Evolutionary conservation across 2,888 invertebrate species (phyloP).

Genomic region (Resseliella maxima): DNA sequence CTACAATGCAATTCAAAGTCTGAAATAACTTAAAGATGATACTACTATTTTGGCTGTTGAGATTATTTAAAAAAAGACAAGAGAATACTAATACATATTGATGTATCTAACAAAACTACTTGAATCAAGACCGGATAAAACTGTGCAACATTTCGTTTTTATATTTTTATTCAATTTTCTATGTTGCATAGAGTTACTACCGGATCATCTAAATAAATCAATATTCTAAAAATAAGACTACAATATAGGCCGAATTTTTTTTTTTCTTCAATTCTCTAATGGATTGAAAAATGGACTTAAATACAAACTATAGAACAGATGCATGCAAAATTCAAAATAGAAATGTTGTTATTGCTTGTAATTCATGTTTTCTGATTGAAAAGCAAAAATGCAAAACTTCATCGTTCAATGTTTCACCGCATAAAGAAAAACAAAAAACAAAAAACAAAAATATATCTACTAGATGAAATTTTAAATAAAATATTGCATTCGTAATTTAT

Average conservation of each 20-base stretch:
- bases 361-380: not conserved
- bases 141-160: not conserved
- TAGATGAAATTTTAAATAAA: too few relatives aligned
- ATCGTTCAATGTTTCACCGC: not conserved
- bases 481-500: slow-evolving; percentile 1
- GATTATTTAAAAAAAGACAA: not conserved
- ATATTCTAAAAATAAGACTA: too few relatives aligned
- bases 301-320: not conserved
- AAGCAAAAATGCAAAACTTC: not conserved
- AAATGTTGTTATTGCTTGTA: not conserved
- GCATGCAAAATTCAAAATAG: slow-evolving; percentile 13
- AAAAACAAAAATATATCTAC: too few relatives aligned
- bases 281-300: not conserved
- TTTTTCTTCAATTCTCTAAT: not conserved
- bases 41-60: not conserved
- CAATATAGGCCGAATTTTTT: too few relatives aligned
- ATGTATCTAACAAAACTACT: not conserved
- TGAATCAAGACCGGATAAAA: not conserved
- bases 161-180: not conserved
- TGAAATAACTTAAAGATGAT: not conserved
- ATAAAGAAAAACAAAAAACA: not conserved
- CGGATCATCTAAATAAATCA: too few relatives aligned
- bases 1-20: not conserved
- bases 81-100: not conserved
- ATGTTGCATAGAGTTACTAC: too few relatives aligned